A percentile compares a stretch with the other conserved stretches of the same genome.
Conservation (phyloP, 2,113 vertebrate species). For the Turdus rufiventris region DNA sequence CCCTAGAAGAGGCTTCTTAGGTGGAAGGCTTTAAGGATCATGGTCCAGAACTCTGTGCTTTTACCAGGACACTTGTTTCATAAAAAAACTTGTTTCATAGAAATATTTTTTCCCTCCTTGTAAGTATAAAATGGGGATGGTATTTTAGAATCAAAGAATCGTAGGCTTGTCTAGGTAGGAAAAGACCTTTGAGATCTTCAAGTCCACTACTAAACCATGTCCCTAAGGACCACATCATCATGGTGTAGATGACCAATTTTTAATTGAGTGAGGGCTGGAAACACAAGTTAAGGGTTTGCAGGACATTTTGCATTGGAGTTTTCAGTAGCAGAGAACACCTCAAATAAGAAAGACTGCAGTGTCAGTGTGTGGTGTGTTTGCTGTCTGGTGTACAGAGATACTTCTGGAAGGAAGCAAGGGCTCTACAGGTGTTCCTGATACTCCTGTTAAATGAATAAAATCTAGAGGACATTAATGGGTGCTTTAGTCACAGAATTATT, state of each 20-base stretch:
- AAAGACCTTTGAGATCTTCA: neutral
- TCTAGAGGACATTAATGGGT: neutral
- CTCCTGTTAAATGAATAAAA: neutral
- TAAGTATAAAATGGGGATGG: neutral
- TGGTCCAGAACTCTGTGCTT: neutral
- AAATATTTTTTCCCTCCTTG: neutral
- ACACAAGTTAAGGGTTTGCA: neutral
- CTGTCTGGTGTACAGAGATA: neutral
- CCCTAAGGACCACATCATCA: neutral
- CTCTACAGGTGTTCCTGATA: neutral
- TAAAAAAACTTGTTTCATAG: neutral
- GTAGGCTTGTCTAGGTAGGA: neutral
- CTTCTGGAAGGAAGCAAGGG: neutral
- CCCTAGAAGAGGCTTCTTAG: neutral
- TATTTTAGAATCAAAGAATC: neutral
- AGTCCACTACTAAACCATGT: neutral
- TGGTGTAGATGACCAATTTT: neutral
- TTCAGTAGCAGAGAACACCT: neutral
- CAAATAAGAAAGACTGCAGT: neutral
- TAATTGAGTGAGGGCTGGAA: neutral
- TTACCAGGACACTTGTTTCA: neutral
- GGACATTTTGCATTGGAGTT: neutral
- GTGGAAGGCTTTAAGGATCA: neutral
- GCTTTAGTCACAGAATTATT: neutral
- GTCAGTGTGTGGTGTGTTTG: neutral